Percentiles rank a stretch among this genome's conserved stretches.
phyloP scores from a whole-genome alignment of 2,888 invertebrate genomes.

The Copidosoma aretas region DNA sequence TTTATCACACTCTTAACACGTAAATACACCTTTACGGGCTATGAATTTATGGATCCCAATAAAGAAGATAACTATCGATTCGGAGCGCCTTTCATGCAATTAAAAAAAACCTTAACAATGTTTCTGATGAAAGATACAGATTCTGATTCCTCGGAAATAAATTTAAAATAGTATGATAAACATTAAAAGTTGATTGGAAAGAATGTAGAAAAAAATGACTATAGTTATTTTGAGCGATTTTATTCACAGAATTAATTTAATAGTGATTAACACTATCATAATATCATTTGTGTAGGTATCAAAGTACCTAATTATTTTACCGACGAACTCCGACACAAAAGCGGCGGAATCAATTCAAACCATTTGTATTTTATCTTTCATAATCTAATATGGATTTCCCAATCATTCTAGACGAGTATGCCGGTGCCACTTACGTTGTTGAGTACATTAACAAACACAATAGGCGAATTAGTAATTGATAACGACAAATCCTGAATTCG shows the following conservation, averaged over 20 bases:
- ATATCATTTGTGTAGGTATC: conserved; percentile 43
- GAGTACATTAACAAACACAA: conserved; percentile 46
- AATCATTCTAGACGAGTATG: conserved; percentile 37
- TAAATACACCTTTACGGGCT: no score
- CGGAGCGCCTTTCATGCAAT: conserved; percentile 47
- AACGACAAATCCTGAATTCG: conserved; percentile 53
- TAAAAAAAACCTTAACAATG: conserved; percentile 43
- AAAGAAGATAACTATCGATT: conserved; percentile 52
- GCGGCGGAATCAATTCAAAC: conserved; percentile 46
- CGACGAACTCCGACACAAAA: conserved; percentile 42
- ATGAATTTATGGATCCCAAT: no score
- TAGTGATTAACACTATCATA: no score
- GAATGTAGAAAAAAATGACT: conserved; percentile 41
- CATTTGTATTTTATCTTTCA: conserved; percentile 42
- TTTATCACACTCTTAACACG: conserved; percentile 49
- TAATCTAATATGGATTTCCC: conserved; percentile 42
- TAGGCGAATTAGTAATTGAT: conserved; percentile 45
- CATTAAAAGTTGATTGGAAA: no score
- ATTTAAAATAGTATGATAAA: conserved; percentile 25
- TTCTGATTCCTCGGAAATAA: conserved; percentile 19
- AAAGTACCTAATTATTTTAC: conserved; percentile 42
- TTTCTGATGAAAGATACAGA: conserved; percentile 42
- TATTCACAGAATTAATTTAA: conserved; percentile 43
- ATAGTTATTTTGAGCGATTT: conserved; percentile 41
- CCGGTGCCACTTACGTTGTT: conserved; percentile 43